A percentile compares a stretch with the other conserved stretches of the same genome.
These are phyloP conservation scores for Brachirus orientalis DNA, from an alignment of 2,113 vertebrate species.

Conservation along the genomic window DNA sequence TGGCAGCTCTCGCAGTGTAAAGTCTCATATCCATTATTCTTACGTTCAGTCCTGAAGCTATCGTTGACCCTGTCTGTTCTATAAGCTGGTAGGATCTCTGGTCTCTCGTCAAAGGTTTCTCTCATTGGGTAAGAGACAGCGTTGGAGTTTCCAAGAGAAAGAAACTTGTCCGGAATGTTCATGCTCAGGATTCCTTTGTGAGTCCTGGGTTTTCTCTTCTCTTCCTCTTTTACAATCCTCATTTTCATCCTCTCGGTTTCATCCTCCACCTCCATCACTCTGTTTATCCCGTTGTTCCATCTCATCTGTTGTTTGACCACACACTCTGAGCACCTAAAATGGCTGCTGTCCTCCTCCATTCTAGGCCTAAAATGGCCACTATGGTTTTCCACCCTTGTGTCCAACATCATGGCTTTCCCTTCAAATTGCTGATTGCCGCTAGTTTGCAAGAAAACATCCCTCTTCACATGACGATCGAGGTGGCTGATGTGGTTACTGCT, in stretches of 20 bases:
- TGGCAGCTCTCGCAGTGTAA: constrained; percentile 63
- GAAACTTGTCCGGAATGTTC: constrained; percentile 23
- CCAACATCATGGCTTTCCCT: constrained; percentile 7
- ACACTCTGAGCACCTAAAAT: constrained; percentile 42
- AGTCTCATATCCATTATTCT: constrained; percentile 25
- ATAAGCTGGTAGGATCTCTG: constrained; percentile 5
- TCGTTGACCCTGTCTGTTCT: constrained; percentile 25
- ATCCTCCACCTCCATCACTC: constrained; percentile 30
- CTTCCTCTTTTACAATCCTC: constrained; percentile 39
- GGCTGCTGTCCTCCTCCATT: not conserved
- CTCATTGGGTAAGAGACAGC: constrained; percentile 43
- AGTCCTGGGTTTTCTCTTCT: constrained; percentile 29
- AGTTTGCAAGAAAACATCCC: constrained; percentile 6
- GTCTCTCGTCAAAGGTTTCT: constrained; percentile 24
- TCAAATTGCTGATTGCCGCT: constrained; percentile 28
- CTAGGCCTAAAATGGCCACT: constrained; percentile 9
- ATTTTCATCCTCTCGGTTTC: constrained; percentile 38
- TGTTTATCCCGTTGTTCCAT: constrained; percentile 31
- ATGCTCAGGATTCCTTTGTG: constrained; percentile 11
- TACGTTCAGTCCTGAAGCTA: constrained; percentile 26
- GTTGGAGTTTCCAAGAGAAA: constrained; percentile 28
- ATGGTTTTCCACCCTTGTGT: not conserved
- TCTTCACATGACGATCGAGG: constrained; percentile 21
- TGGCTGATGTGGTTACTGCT: constrained; percentile 59
- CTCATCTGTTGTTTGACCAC: constrained; percentile 7